Evolutionary conservation across 2,797 vertebrate genomes (phyloP).

Genomic region (Bradypodion pumilum): DNA sequence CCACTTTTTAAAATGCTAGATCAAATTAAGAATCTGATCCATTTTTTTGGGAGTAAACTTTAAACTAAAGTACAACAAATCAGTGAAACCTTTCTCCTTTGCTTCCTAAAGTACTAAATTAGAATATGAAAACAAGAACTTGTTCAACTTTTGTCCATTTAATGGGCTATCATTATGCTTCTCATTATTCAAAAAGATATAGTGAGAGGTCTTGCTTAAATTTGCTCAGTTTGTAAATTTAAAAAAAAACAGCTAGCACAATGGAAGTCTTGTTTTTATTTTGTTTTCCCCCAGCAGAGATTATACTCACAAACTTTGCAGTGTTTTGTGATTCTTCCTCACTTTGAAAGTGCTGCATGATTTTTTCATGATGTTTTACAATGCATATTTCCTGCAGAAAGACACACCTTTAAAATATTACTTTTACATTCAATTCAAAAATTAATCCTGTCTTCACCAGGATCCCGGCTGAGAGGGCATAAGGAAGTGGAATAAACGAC

Average conservation of each 20-base stretch:
- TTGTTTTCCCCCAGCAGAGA: too few relatives aligned
- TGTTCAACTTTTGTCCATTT: background rate
- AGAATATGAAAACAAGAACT: background rate
- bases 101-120: background rate
- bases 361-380: slow-evolving; percentile 92
- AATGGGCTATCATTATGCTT: background rate
- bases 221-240: background rate
- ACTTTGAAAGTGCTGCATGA: slow-evolving; percentile 80
- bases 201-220: background rate
- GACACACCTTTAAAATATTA: slow-evolving; percentile 38
- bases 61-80: background rate
- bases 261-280: slow-evolving; percentile 21
- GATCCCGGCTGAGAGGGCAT: background rate
- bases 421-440: background rate
- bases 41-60: background rate
- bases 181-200: background rate
- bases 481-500: background rate
- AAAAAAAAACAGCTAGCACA: background rate
- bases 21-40: background rate
- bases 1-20: background rate
- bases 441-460: background rate
- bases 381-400: slow-evolving; percentile 91
- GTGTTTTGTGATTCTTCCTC: slow-evolving; percentile 75
- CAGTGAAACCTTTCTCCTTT: background rate
- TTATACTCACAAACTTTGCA: slow-evolving; percentile 78